These are phyloP conservation scores for Sitodiplosis mosellana DNA, from an alignment of 1,140 invertebrate genomes.

Conservation along the genomic window DNA sequence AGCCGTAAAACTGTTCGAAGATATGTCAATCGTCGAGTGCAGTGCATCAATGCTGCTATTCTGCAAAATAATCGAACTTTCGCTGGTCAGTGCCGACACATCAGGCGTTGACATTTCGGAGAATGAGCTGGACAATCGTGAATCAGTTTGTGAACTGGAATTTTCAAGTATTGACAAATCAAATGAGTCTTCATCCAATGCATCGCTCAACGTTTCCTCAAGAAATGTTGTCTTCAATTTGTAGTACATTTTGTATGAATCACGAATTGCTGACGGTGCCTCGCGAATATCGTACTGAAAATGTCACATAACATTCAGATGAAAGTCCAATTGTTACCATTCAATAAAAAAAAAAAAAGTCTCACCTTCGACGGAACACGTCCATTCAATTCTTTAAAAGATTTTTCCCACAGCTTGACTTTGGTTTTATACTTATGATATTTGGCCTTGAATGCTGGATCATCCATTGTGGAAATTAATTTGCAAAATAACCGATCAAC, in stretches of 20 bases:
- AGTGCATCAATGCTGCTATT: background rate
- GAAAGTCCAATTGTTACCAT: background rate
- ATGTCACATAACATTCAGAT: conserved; percentile 2
- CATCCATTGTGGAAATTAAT: conserved; percentile 12
- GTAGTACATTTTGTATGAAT: conserved; percentile 66
- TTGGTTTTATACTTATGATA: conserved; percentile 43
- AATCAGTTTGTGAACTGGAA: conserved; percentile 8
- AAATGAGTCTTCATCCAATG: conserved; percentile 18
- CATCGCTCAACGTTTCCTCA: conserved; percentile 33
- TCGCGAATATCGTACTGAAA: conserved; percentile 54
- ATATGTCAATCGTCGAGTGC: background rate
- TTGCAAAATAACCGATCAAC: conserved; percentile 1
- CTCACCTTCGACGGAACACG: conserved; percentile 51
- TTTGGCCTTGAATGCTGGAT: conserved; percentile 14
- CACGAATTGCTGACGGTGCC: conserved; percentile 44
- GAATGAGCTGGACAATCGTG: background rate
- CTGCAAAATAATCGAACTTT: conserved; percentile 1
- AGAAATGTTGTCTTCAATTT: conserved; percentile 51
- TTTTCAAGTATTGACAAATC: conserved; percentile 18
- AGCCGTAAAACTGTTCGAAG: no score
- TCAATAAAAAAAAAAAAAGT: background rate
- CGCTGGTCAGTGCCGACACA: background rate
- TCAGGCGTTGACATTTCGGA: background rate
- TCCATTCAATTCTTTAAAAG: conserved; percentile 46
- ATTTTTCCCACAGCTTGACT: conserved; percentile 61